Base-by-base conservation (phyloP, 2,888 invertebrate species). In the Gari tellinella region DNA sequence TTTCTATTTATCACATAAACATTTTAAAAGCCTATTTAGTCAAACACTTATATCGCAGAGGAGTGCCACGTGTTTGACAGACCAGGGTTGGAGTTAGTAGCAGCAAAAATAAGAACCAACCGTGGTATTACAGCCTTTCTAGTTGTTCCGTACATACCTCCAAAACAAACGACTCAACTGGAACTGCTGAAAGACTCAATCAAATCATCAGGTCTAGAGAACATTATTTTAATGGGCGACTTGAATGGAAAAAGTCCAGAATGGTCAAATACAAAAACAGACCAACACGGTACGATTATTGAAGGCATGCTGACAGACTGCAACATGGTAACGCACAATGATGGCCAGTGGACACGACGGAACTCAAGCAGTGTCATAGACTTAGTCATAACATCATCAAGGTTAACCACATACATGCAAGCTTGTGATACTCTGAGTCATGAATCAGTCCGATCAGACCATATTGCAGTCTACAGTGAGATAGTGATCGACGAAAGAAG, bases 191-290 rank as follows among this genome's bases (percentile, higher is more conserved):
- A 7, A 21, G 26, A 43, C 12, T 41, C 57, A 2, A n/a, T 57
- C 14, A 40, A 57, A n/a, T 43, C 41, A 57, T 4, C 43, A 19
- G 21, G 26, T 4, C 7, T 43, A 5, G 57, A 57, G 15, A 57
- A 43, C 45, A 8, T 26, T 2, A 49, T 65, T 12, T 25, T 65
- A 4, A 25, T 26, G 19, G 56, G 56, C 10, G 55, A 55, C 23
- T 37, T 63, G 17, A 63, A 63, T 23, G 63, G 43, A 5, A 63
- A 63, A 23, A 63, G 64, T 19, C 56, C 4, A 25, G 64, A 64
- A 25, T 64, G 48, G 64, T 14, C 14, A 14, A 64, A 64, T 23
- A 23, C 15, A 4, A 56, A 37, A 8, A 4, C 25, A 5, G 53
- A 64, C 17, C 37, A 48, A 56, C 46, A 53, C 19, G 56, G 64